Evolutionary conservation across 2,113 vertebrate species (phyloP).

Genomic region (Aspiorhynchus laticeps): DNA sequence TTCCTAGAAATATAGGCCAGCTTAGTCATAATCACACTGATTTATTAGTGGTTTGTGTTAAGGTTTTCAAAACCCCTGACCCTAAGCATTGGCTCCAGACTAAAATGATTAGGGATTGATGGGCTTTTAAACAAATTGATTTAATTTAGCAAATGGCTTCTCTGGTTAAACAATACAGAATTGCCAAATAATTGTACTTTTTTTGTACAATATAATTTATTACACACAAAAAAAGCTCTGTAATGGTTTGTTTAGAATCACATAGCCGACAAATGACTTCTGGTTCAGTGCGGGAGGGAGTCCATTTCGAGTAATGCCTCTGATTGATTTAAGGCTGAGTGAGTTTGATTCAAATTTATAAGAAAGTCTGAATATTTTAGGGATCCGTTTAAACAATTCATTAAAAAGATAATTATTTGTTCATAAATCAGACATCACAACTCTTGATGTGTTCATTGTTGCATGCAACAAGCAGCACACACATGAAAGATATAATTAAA

Average conservation of each 20-base stretch:
- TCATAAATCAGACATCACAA: background rate
- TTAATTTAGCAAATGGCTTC: background rate
- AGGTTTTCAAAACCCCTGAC: conserved; percentile 18
- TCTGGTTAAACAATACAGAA: background rate
- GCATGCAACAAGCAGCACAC: background rate
- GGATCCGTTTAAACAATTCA: background rate
- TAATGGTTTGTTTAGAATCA: background rate
- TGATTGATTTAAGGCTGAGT: background rate
- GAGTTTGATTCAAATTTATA: background rate
- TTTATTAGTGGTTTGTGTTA: conserved; percentile 24
- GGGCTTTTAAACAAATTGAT: background rate
- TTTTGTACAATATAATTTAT: background rate
- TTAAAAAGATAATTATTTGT: background rate
- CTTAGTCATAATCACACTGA: conserved; percentile 49
- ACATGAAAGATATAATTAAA: background rate
- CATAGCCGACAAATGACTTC: background rate
- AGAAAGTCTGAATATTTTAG: background rate
- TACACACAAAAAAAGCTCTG: background rate
- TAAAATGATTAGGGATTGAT: conserved; percentile 4
- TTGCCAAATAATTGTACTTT: background rate
- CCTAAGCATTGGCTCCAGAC: background rate
- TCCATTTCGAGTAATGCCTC: background rate
- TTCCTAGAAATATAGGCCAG: conserved; percentile 11
- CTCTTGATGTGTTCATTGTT: background rate
- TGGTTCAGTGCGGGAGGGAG: background rate